Conservation (phyloP, 2,113 vertebrate species). For the Rhipidura dahli region DNA sequence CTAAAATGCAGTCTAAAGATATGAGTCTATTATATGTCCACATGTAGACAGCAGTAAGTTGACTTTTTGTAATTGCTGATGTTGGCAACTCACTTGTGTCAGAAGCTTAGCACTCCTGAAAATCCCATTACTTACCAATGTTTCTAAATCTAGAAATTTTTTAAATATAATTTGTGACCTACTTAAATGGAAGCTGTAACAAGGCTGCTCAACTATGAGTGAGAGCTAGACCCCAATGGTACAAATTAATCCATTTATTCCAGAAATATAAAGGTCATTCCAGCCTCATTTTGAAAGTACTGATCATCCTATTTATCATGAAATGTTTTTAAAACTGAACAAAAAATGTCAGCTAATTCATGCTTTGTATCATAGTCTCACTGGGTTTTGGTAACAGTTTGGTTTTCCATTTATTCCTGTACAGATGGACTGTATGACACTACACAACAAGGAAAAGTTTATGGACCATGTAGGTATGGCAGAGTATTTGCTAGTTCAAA, state of each 20-base stretch:
- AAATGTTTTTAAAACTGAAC: neutral
- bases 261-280: neutral
- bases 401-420: neutral
- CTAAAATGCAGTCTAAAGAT: neutral
- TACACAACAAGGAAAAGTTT: neutral
- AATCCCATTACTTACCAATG: neutral
- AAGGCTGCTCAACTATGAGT: neutral
- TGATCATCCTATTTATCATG: neutral
- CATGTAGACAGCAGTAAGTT: neutral
- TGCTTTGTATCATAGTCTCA: neutral
- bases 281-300: neutral
- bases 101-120: neutral
- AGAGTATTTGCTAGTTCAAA: neutral
- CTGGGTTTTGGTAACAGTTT: neutral
- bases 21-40: neutral
- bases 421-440: neutral
- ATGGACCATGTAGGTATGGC: neutral
- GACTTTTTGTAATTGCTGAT: neutral
- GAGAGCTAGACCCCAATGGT: neutral
- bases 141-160: neutral
- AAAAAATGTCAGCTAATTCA: neutral
- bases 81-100: neutral
- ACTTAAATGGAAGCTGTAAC: conserved; percentile 3
- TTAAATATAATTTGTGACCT: neutral
- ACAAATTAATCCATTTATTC: neutral